A percentile compares a stretch with the other conserved stretches of the same genome.
Evolutionary conservation across 1,140 invertebrate species (phyloP).

Genomic region (Telenomus remus): DNA sequence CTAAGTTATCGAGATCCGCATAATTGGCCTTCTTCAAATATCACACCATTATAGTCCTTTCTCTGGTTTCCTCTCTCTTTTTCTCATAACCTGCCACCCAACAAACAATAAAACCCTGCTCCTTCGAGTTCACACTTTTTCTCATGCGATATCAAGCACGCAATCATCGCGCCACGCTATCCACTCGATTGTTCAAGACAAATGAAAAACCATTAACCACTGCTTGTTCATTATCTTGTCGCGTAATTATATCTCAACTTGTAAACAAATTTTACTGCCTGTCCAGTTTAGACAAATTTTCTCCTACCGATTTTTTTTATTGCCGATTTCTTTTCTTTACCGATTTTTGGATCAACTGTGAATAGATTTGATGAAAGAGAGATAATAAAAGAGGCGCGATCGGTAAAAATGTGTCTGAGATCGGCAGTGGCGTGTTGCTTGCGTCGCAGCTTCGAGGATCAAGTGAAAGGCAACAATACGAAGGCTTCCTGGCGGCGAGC

Average conservation of each 20-base stretch:
- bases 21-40: constrained; percentile 59
- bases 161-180: constrained; percentile 7
- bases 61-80: constrained; percentile 47
- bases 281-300: background rate
- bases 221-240: constrained; percentile 12
- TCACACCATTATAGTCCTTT: constrained; percentile 54
- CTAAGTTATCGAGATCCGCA: constrained; percentile 58
- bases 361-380: background rate
- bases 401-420: background rate
- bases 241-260: background rate
- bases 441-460: constrained; percentile 33
- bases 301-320: background rate
- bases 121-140: constrained; percentile 49
- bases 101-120: constrained; percentile 44
- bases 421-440: background rate
- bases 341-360: background rate
- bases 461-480: constrained; percentile 71
- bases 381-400: background rate
- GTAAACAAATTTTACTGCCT: constrained; percentile 20
- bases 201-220: constrained; percentile 33
- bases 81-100: constrained; percentile 44
- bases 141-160: constrained; percentile 18
- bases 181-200: constrained; percentile 25
- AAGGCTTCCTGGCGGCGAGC: constrained; percentile 60
- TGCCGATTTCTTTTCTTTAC: background rate